Evolutionary conservation across 2,113 vertebrate genomes (phyloP), one percentile per base, ranked within the genome.

Genomic region (Elgaria multicarinata): DNA sequence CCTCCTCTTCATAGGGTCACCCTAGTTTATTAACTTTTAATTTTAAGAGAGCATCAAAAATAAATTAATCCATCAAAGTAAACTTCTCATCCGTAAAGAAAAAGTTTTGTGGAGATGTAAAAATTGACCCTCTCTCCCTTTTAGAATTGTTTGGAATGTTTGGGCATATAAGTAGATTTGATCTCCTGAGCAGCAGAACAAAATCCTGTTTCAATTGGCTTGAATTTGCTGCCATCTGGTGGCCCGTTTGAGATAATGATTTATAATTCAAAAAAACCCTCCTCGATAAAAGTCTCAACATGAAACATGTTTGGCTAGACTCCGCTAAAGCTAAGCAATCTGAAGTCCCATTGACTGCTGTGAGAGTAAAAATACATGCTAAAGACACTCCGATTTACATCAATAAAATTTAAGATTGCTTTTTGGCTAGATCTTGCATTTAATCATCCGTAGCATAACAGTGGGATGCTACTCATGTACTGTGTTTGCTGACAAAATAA

Each of bases 151-250:
- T 39, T n/a, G n/a, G 39, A 64, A 14, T 28, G 12, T 82, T 26
- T 72, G 42, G 31, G 46, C 12, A 53, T 33, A 53, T 36, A 7
- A 53, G 13, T 46, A 87, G 62, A 81, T 81, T 39, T 72, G 16
- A 36, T 58, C 18, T 4, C 2, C 28, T 55, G 62, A 75, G 10
- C 1, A n/a, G 31, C 1, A 20, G 24, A 55, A 22, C 44, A 83
- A 81, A 46, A n/a, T 44, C 33, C 16, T 1, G 7, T 33, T 81
- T 26, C 31, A 84, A 93, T 93, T 89, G 26, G 22, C 50, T 90
- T 92, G 77, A 76, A 83, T 95, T 91, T 95, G 90, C 95, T 95
- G 77, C 93, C 94, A 90, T 58, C 96, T 94, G 1, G 83, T 93
- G 96, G 88, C n/a, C 69, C n/a, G 1, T 1, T 0, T 39, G 10